Base-by-base conservation (phyloP, 2,888 invertebrate genomes). In the Lycia hirtaria region DNA sequence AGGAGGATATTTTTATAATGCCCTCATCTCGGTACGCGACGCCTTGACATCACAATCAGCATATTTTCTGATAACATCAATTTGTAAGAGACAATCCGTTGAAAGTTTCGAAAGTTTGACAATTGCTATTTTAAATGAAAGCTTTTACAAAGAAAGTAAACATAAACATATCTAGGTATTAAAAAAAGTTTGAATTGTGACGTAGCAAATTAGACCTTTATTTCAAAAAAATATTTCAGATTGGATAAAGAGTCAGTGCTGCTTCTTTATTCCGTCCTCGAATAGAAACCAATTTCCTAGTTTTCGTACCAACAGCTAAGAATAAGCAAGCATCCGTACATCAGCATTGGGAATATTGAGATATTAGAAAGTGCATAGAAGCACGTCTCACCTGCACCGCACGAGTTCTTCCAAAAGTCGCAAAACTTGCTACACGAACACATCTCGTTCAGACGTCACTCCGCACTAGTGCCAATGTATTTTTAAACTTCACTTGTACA, bases 401-500 rank as follows among this genome's bases (percentile, higher is more conserved):
- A 92, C 60, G 88, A 89, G 79, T 87, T 90, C 83, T 80, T 91
- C 88, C 89, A 90, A 80, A 91, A 92, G 79, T 90, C 90, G 76
- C 83, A 89, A 80, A 91, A 90, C 77, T 91, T 89, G 82, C 88
- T 91, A 83, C 92, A 92, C 75, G 88, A 75, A 79, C 91, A 87
- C 92, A 92, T 92, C 82, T 87, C 75, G 84, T 68, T 69, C 68
- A 67, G 73, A 75, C 84, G 85, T 87, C 87, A 87, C 88, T 81
- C 74, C 77, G 76, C 84, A 87, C 87, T 81, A 83, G 76, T 84
- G 88, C 86, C 85, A 89, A 89, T 87, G 86, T 92, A 91, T 91
- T 91, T 90, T 88, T 91, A 91, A 90, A 92, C 88, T 89, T 89
- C 90, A 91, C 91, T 88, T 84, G 84, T 86, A 88, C 69, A 85